Evolutionary conservation across 1,140 invertebrate species (phyloP), one percentile per base, ranked within the genome.

Genomic region (Neodiprion pinetum): DNA sequence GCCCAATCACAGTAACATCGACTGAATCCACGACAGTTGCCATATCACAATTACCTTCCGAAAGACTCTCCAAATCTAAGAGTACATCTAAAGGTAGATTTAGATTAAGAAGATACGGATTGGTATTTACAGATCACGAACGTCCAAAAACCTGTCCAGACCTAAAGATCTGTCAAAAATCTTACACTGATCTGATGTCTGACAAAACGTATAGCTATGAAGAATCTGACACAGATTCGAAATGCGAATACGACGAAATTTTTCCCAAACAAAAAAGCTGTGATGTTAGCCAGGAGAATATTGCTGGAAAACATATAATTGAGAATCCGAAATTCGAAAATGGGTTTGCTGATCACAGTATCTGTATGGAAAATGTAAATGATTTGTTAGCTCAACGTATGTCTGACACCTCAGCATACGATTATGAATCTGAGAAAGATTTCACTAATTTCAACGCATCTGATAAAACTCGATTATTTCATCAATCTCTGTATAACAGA

Each of bases 11-110:
- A 47, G 67, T 76, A 8, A 48, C 74, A 12, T 75, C 74, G 21
- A 65, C 47, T 14, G 72, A 74, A 23, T 66, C 72, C 3, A 61
- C 71, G 21, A 74, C 72, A 11, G 50, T 76, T 14, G 72, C 75
- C 8, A 28, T 76, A 10, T 76, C 75, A 12, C 71, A 53, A 47
- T 23, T 73, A 17, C 61, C 66, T 65, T 65, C 40, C 17, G 71
- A 75, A 40, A 50, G 74, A 61, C 48, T 76, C 7, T 47, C 21
- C 4, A 76, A 70, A 68, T 48, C 68, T 23, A 28, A 71, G 28
- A 49, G 75, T 8, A 68, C 53, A 17, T 14, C 53, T 17, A 61
- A 61, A 61, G 9, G 53, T 17, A 61, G 53, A 61, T 61, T 61
- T 17, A 7, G 53, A 9, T 61, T 61, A 61, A 12, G 53, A 61